Evolutionary conservation across 2,797 vertebrate genomes (phyloP).

Genomic region (Betta splendens): DNA sequence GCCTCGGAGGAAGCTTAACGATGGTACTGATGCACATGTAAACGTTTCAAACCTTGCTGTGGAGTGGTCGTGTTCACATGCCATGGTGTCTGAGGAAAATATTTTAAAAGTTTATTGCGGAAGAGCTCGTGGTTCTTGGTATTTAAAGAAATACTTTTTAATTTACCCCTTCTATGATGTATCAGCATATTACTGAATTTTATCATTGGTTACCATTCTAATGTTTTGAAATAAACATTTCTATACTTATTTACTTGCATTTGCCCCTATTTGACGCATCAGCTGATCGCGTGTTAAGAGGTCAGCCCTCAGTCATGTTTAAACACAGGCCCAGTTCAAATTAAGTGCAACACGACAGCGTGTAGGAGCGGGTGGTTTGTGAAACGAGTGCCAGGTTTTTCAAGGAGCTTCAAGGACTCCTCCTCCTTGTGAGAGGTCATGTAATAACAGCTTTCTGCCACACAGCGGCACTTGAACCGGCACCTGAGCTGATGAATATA

Average conservation of each 20-base stretch:
- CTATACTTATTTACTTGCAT: slow-evolving; percentile 65
- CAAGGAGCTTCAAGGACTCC: slow-evolving; percentile 9
- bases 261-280: too few relatives aligned
- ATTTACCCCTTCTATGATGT: slow-evolving; percentile 69
- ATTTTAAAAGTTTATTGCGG: slow-evolving; percentile 61
- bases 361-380: background rate
- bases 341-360: background rate
- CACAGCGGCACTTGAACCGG: slow-evolving; percentile 55
- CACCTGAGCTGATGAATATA: background rate
- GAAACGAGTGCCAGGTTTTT: slow-evolving; percentile 1
- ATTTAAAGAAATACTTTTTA: slow-evolving; percentile 73
- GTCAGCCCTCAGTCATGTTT: too few relatives aligned
- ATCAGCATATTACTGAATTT: slow-evolving; percentile 74
- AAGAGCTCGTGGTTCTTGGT: slow-evolving; percentile 69
- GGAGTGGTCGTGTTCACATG: slow-evolving; percentile 74
- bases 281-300: too few relatives aligned
- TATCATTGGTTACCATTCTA: slow-evolving; percentile 75
- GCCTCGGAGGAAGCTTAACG: slow-evolving; percentile 18
- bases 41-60: slow-evolving; percentile 68
- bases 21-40: slow-evolving; percentile 59
- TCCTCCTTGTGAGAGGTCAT: slow-evolving; percentile 13
- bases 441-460: slow-evolving; percentile 57
- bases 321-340: too few relatives aligned
- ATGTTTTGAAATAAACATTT: slow-evolving; percentile 84
- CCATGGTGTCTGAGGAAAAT: slow-evolving; percentile 64